Conservation (phyloP, 1,140 invertebrate genomes). For the Brachionus koreanus region DNA sequence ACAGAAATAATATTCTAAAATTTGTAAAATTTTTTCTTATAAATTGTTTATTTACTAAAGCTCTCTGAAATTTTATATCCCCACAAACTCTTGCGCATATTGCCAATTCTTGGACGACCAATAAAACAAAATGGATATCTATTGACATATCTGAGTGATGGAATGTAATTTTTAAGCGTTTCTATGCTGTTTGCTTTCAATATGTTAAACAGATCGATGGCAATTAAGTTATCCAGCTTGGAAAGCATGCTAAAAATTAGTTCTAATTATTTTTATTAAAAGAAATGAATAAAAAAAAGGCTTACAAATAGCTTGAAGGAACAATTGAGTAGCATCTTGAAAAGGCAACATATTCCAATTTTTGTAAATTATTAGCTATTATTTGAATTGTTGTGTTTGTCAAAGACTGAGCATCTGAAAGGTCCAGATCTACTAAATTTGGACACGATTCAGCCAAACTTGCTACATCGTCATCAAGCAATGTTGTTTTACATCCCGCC, state of each 20-base stretch:
- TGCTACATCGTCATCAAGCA: constrained; percentile 70
- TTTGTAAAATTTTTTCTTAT: background rate
- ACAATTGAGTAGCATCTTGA: constrained; percentile 76
- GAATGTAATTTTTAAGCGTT: constrained; percentile 23
- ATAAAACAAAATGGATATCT: constrained; percentile 32
- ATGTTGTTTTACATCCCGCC: constrained; percentile 70
- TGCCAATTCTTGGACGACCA: background rate
- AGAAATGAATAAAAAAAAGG: constrained; percentile 45
- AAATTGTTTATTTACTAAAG: background rate
- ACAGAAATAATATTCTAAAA: background rate
- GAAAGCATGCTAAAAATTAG: constrained; percentile 9
- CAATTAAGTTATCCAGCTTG: constrained; percentile 5
- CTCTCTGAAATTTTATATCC: constrained; percentile 6
- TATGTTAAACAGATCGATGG: constrained; percentile 18
- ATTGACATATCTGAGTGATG: constrained; percentile 8
- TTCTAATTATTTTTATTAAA: background rate
- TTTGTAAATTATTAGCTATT: constrained; percentile 64
- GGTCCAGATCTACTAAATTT: constrained; percentile 72
- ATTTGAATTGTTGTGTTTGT: constrained; percentile 63
- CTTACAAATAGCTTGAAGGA: constrained; percentile 64
- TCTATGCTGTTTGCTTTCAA: constrained; percentile 15
- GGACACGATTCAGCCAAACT: constrained; percentile 67
- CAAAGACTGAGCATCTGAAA: constrained; percentile 76
- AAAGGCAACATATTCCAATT: constrained; percentile 75
- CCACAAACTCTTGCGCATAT: constrained; percentile 29